phyloP scores from a whole-genome alignment of 2,113 vertebrate species.

The Struthio camelus region DNA sequence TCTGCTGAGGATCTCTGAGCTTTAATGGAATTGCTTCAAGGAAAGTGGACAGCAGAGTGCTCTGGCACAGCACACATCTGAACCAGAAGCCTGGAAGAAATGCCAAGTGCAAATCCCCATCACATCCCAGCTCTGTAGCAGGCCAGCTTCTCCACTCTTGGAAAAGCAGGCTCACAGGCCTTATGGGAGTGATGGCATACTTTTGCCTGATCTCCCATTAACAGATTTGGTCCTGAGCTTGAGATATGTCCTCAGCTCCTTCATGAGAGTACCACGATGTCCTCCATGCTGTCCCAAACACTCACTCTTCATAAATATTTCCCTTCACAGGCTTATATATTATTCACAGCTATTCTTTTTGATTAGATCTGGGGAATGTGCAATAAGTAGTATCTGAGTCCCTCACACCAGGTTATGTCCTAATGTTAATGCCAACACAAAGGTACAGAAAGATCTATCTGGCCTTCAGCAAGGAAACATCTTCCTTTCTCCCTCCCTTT shows the following conservation, averaged over 20 bases:
- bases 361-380: background rate
- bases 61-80: background rate
- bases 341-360: background rate
- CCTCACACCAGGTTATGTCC: background rate
- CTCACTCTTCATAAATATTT: background rate
- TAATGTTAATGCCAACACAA: background rate
- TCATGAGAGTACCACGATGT: background rate
- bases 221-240: background rate
- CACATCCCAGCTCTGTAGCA: background rate
- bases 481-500: background rate
- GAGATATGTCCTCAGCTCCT: background rate
- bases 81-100: background rate
- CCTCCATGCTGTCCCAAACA: background rate
- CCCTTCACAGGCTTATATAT: background rate
- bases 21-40: background rate
- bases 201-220: background rate
- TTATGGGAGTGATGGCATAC: background rate
- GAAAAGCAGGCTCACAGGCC: background rate
- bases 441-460: background rate
- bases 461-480: background rate
- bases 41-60: accelerated
- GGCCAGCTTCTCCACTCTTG: background rate
- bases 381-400: background rate
- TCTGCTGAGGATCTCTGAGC: background rate
- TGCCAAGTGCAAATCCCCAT: background rate